phyloP scores from a whole-genome alignment of 2,797 vertebrate species.

The Myotis planiceps region DNA sequence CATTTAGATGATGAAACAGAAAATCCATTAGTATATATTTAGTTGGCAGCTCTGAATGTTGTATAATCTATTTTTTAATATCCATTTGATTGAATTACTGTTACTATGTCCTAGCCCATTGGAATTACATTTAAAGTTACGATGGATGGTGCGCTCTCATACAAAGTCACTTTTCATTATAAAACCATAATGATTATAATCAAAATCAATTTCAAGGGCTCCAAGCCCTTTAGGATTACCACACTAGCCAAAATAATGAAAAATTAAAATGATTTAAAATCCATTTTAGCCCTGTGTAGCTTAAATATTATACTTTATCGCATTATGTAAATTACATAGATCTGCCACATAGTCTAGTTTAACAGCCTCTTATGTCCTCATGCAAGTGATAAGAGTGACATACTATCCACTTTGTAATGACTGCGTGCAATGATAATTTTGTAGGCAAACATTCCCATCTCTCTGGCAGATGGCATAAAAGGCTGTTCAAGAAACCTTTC shows the following conservation, averaged over 20 bases:
- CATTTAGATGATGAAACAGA: slow-evolving; percentile 43
- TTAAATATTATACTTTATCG: slow-evolving; percentile 70
- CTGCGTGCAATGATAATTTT: slow-evolving; percentile 68
- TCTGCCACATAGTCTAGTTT: slow-evolving; percentile 61
- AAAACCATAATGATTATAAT: slow-evolving; percentile 71
- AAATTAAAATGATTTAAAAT: slow-evolving; percentile 77
- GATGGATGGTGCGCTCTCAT: background rate
- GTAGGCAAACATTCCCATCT: slow-evolving; percentile 63
- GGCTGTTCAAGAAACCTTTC: slow-evolving; percentile 62
- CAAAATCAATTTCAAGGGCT: slow-evolving; percentile 74
- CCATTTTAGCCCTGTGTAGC: slow-evolving; percentile 56
- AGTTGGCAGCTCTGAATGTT: slow-evolving; percentile 40
- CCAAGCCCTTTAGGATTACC: slow-evolving; percentile 39
- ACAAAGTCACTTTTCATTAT: slow-evolving; percentile 63
- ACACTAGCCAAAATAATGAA: slow-evolving; percentile 54
- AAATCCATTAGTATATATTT: slow-evolving; percentile 44
- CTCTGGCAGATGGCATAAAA: slow-evolving; percentile 63
- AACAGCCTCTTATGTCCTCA: slow-evolving; percentile 45
- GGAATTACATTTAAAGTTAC: slow-evolving; percentile 50
- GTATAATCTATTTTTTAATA: slow-evolving; percentile 60
- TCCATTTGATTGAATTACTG: slow-evolving; percentile 58
- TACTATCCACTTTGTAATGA: slow-evolving; percentile 64
- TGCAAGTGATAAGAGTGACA: slow-evolving; percentile 60
- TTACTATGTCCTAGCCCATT: slow-evolving; percentile 26
- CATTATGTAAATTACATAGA: slow-evolving; percentile 73